These are phyloP conservation scores for Variabilichromis moorii DNA, from an alignment of 2,113 vertebrate species.

Conservation along the genomic window DNA sequence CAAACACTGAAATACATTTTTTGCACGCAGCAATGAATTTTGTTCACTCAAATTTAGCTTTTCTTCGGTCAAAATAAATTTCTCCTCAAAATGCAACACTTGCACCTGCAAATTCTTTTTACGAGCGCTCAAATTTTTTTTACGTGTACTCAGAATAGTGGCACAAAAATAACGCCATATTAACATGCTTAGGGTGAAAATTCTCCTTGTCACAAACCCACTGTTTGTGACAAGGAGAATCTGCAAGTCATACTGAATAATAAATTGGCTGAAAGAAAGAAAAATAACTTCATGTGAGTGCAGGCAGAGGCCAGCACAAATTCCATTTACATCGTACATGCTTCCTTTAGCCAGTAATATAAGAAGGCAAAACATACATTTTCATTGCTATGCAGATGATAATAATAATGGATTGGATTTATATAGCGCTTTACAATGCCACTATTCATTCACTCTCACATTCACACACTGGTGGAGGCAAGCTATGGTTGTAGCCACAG, in stretches of 20 bases:
- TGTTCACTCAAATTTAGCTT: not conserved
- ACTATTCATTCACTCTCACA: too few species aligned
- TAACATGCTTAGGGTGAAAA: not conserved
- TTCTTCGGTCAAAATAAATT: not conserved
- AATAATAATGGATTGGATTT: too few species aligned
- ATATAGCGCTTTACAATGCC: too few species aligned
- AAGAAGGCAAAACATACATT: not conserved
- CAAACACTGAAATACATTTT: not conserved
- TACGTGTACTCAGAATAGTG: not conserved
- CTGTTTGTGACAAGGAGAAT: not conserved
- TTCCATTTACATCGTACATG: not conserved
- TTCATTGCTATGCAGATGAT: not conserved
- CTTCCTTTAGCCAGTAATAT: not conserved
- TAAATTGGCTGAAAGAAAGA: not conserved
- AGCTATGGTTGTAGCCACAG: too few species aligned
- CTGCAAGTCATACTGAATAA: not conserved
- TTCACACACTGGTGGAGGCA: too few species aligned
- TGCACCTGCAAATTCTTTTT: not conserved
- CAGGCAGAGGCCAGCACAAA: not conserved
- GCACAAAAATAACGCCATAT: not conserved
- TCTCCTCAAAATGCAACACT: not conserved
- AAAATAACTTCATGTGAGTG: not conserved
- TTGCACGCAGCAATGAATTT: not conserved
- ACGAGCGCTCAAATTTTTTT: fast-evolving
- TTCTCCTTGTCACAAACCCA: not conserved